Conservation (phyloP, 2,113 vertebrate species). For the Bos indicus region DNA sequence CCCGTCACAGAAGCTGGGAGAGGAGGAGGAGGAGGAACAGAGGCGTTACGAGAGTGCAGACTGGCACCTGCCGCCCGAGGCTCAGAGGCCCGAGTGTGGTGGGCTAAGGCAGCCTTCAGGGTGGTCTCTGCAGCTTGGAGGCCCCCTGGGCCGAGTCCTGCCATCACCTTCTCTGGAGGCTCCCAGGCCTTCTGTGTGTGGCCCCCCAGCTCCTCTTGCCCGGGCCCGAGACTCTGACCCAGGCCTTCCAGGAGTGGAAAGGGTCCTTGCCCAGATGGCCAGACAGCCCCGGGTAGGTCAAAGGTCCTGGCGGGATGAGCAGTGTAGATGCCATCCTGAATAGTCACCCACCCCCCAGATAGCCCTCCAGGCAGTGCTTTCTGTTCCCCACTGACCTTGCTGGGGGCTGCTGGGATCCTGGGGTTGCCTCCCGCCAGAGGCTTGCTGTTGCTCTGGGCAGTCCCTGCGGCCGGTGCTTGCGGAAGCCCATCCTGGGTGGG, state of each 20-base stretch:
- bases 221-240: background rate
- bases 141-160: background rate
- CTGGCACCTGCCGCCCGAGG: slow-evolving; percentile 63
- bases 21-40: slow-evolving; percentile 84
- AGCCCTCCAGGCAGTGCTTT: slow-evolving; percentile 76
- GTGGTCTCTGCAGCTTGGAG: slow-evolving; percentile 83
- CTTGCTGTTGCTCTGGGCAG: background rate
- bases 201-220: background rate
- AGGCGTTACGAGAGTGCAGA: slow-evolving; percentile 77
- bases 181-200: background rate
- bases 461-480: background rate
- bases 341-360: slow-evolving; percentile 78
- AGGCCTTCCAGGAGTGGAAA: slow-evolving; percentile 47
- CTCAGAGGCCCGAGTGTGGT: slow-evolving; percentile 34
- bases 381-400: slow-evolving; percentile 94
- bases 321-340: slow-evolving; percentile 79
- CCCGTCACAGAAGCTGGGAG: slow-evolving; percentile 83
- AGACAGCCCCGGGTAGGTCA: slow-evolving; percentile 61
- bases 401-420: slow-evolving; percentile 77
- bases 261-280: background rate
- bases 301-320: slow-evolving; percentile 76
- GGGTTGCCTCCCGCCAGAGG: slow-evolving; percentile 43
- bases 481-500: background rate
- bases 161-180: slow-evolving; percentile 14
- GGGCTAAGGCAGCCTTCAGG: slow-evolving; percentile 73